Conservation (phyloP, 2,888 invertebrate species). For the Mythimna vitellina region DNA sequence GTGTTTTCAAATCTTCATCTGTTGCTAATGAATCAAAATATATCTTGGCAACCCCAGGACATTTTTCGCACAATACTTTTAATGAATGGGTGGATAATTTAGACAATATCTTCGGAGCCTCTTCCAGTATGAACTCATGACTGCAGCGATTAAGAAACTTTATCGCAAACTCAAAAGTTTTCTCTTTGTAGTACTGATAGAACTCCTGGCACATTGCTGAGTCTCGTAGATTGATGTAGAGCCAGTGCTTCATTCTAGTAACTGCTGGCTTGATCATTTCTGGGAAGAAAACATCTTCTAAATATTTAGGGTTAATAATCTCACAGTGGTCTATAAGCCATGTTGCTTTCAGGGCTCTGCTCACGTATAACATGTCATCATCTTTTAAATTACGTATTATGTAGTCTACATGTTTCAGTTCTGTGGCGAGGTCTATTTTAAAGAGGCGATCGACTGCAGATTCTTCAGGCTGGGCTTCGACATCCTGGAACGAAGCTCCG, state of each 20-base stretch:
- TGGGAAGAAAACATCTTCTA: constrained; percentile 76
- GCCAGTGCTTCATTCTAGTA: constrained; percentile 73
- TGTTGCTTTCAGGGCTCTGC: constrained; percentile 75
- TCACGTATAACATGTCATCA: constrained; percentile 80
- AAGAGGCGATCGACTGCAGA: constrained; percentile 75
- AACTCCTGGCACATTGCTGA: constrained; percentile 72
- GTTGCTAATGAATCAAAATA: constrained; percentile 72
- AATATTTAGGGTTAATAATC: constrained; percentile 75
- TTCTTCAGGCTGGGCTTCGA: constrained; percentile 65
- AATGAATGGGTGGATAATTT: constrained; percentile 73
- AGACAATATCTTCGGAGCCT: constrained; percentile 67
- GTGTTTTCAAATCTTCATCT: constrained; percentile 59
- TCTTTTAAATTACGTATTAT: constrained; percentile 76
- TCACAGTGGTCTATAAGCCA: constrained; percentile 76
- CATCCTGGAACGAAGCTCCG: constrained; percentile 39
- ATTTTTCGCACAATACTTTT: constrained; percentile 74
- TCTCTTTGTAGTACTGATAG: constrained; percentile 73
- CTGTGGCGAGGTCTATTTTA: constrained; percentile 79
- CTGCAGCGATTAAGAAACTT: constrained; percentile 75
- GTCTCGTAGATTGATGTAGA: constrained; percentile 67
- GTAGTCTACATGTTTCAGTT: constrained; percentile 72
- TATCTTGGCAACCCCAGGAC: constrained; percentile 69
- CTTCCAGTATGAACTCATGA: constrained; percentile 68
- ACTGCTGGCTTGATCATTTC: constrained; percentile 76
- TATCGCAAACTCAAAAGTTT: constrained; percentile 68